phyloP scores from a whole-genome alignment of 2,888 invertebrate genomes.

The Heteromurus nitidus region DNA sequence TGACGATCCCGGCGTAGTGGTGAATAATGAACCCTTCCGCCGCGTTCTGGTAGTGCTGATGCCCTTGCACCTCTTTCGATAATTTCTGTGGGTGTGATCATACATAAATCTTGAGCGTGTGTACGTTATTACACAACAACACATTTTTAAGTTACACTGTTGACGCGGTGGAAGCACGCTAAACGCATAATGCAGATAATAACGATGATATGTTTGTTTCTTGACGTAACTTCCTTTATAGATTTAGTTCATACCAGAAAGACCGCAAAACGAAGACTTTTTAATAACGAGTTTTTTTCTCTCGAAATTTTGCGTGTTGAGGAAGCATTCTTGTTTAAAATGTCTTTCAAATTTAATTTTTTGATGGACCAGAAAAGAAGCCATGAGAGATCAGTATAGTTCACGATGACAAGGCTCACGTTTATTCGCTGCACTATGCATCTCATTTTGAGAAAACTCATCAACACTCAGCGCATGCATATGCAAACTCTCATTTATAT shows the following conservation, averaged over 20 bases:
- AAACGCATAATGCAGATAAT: no score
- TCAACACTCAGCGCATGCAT: constrained; percentile 2
- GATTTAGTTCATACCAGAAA: no score
- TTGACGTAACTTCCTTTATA: no score
- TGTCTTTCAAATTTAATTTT: constrained; percentile 26
- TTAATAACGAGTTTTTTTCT: no score
- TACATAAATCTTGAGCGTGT: no score
- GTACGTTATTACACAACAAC: background rate
- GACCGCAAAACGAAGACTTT: background rate
- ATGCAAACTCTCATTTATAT: background rate
- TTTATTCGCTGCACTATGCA: no score
- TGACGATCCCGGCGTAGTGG: constrained; percentile 83
- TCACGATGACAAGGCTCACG: no score
- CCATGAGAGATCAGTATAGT: no score
- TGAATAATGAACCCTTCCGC: constrained; percentile 80
- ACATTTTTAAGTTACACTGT: background rate
- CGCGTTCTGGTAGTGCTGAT: constrained; percentile 80
- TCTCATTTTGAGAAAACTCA: no score
- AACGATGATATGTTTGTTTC: no score
- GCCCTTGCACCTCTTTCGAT: constrained; percentile 77
- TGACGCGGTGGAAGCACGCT: no score
- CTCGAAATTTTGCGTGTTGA: background rate
- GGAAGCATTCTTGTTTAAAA: constrained; percentile 24
- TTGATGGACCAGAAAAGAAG: constrained; percentile 13
- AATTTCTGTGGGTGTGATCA: constrained; percentile 78